Base-by-base conservation (phyloP, 2,113 vertebrate genomes). In the Nerophis lumbriciformis region DNA sequence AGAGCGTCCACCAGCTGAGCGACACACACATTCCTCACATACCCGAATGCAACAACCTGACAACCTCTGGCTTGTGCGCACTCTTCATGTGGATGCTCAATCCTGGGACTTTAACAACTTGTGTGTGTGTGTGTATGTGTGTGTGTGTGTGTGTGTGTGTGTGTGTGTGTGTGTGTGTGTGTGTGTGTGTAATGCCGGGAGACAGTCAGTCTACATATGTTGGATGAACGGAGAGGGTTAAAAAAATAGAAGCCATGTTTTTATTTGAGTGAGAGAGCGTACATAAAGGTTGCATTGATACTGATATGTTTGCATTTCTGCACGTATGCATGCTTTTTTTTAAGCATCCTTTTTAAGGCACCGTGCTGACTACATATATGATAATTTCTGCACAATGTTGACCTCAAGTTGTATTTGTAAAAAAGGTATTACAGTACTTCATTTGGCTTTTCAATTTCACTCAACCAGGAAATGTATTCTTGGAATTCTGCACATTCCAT, bases 21-120 rank as follows among this genome's bases (percentile, higher is more conserved):
- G 11, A 71, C 66, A 64, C 65, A 66, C 51, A 63, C 84, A 84
- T 87, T 87, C 83, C 73, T 69, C 42, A 71, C 83, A 88, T 85
- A 71, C 78, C 39, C 84, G 73, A 69, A 72, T 68, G 76, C 55
- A 80, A 66, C 76, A 77, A 85, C 69, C 75, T 83, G 75, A 74
- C 69, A 78, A 69, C 65, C 53, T 21, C 69, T 71, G 65, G 76
- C 44, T 59, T 21, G 61, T 68, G 65, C 75, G 47, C 52, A 62
- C 59, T 71, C 39, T 9, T 42, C 39, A 42, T 42, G 39, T 9
- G 8, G 39, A 42, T 42, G 39, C 39, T 42, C 8, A 8, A 9
- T 42, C 39, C 39, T 39, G 38, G 6, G 38, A 39, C 28, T 28
- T 3, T 28, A 28, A 28, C 28, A 2, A 28, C 28, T 28, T 28